A percentile compares a stretch with the other conserved stretches of the same genome.
Evolutionary conservation across 1,140 invertebrate species (phyloP).

Genomic region (Dolichoris vasculosae): DNA sequence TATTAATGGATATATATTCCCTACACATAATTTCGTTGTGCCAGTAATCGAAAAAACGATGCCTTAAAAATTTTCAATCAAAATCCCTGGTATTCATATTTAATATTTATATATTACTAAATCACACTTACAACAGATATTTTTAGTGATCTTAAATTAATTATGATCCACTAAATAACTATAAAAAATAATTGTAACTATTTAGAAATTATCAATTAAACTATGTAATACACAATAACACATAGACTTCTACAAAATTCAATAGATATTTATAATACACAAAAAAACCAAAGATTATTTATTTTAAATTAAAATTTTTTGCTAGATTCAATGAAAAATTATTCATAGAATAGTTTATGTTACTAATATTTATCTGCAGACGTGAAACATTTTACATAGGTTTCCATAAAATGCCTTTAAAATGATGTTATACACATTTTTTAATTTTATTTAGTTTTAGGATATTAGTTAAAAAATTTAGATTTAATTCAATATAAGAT

Average conservation of each 20-base stretch:
- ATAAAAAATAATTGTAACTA: background rate
- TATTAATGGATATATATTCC: constrained; percentile 27
- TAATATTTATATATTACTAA: background rate
- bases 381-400: constrained; percentile 24
- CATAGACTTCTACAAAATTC: background rate
- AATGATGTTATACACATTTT: constrained; percentile 15
- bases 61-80: background rate
- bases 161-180: background rate
- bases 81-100: background rate
- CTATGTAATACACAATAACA: background rate
- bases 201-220: background rate
- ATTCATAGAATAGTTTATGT: constrained; percentile 41
- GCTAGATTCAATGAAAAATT: constrained; percentile 34
- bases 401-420: background rate
- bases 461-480: constrained; percentile 12
- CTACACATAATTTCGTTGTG: constrained; percentile 5
- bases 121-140: background rate
- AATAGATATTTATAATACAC: background rate
- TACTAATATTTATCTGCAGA: background rate
- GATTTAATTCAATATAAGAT: constrained; percentile 12
- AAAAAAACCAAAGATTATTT: background rate
- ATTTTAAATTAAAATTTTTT: background rate
- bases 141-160: background rate
- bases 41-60: background rate
- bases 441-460: background rate